Conservation (phyloP, 2,113 vertebrate genomes). For the Cinclus mexicanus region DNA sequence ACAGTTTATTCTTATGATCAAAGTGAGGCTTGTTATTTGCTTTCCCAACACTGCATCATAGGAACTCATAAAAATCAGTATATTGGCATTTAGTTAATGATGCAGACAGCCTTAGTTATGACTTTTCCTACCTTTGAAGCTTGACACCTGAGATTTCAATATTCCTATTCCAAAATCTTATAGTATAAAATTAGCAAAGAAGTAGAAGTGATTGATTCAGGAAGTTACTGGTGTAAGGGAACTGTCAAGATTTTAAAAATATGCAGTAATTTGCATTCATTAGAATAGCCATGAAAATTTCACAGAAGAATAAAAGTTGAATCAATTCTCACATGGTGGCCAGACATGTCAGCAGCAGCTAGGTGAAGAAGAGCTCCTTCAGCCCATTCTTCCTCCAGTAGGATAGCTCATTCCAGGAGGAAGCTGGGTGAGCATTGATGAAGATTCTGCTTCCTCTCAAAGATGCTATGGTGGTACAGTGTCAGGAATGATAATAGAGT, state of each 20-base stretch:
- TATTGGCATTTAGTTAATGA: not conserved
- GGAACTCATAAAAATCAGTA: not conserved
- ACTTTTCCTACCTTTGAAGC: not conserved
- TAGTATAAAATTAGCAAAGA: not conserved
- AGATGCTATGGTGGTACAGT: rapidly evolving
- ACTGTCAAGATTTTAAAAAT: not conserved
- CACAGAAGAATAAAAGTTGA: not conserved
- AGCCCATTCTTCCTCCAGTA: not conserved
- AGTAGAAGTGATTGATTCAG: not conserved
- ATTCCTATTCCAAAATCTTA: not conserved
- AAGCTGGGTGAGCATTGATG: not conserved
- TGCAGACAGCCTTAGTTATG: not conserved
- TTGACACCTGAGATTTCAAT: not conserved
- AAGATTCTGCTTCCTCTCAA: not conserved
- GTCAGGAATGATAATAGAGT: not conserved
- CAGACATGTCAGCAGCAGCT: not conserved
- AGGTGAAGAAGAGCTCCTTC: not conserved
- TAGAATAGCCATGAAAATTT: not conserved
- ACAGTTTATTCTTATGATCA: not conserved
- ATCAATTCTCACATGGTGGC: not conserved
- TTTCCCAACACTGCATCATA: not conserved
- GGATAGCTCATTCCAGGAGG: not conserved
- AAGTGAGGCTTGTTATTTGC: not conserved
- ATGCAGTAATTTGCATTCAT: not conserved
- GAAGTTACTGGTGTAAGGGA: not conserved